Conservation (phyloP, 2,888 invertebrate species). For the Anthophora plumipes region DNA sequence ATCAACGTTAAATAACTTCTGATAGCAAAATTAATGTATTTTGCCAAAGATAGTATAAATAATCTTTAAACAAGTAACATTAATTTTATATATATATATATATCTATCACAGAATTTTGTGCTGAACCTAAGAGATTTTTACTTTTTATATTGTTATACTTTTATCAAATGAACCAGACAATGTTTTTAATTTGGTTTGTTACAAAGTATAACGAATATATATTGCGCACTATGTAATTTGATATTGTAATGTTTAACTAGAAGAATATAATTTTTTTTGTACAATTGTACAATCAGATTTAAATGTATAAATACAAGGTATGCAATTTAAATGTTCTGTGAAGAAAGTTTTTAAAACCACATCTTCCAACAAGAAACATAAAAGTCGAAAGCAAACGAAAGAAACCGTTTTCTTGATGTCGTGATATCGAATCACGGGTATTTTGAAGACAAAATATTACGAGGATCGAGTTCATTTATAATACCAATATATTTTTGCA, state of each 20-base stretch:
- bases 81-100: slow-evolving; percentile 31
- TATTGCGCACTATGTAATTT: slow-evolving; percentile 26
- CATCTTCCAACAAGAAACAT: not conserved
- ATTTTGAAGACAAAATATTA: slow-evolving; percentile 43
- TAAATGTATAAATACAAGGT: slow-evolving; percentile 5
- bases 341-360: not conserved
- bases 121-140: slow-evolving; percentile 2
- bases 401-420: not conserved
- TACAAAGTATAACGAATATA: slow-evolving; percentile 1
- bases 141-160: slow-evolving; percentile 33
- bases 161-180: not conserved
- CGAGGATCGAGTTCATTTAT: slow-evolving; percentile 75
- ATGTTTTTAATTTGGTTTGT: slow-evolving; percentile 33
- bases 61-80: slow-evolving; percentile 21
- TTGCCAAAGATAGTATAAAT: slow-evolving; percentile 20
- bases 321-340: slow-evolving; percentile 2
- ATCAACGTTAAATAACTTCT: slow-evolving; percentile 6
- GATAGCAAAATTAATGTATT: slow-evolving; percentile 15
- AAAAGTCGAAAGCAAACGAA: not conserved
- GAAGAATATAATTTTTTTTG: slow-evolving; percentile 40
- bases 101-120: not conserved
- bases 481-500: slow-evolving; percentile 83
- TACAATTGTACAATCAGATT: slow-evolving; percentile 41
- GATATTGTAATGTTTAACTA: slow-evolving; percentile 38
- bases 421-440: slow-evolving; percentile 13